A percentile compares a stretch with the other conserved stretches of the same genome.
Evolutionary conservation across 2,888 invertebrate genomes (phyloP).

Genomic region (Acanthosepion pharaonis): DNA sequence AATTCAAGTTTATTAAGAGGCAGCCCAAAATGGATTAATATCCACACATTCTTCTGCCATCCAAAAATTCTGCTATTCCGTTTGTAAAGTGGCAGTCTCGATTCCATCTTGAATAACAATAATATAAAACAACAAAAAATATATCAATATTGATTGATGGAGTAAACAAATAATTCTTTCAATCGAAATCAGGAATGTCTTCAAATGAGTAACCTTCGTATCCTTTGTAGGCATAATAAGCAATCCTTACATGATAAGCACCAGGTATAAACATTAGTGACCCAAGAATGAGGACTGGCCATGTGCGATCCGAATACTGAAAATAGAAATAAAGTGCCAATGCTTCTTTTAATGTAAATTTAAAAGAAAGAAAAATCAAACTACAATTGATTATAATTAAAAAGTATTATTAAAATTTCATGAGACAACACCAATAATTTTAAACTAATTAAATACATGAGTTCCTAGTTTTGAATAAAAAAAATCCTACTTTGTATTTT

Average conservation of each 20-base stretch:
- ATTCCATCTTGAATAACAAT: not conserved
- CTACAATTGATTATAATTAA: too few species aligned
- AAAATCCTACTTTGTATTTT: too few species aligned
- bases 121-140: not conserved
- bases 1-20: not conserved
- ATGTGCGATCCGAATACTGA: constrained; percentile 87
- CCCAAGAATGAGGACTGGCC: constrained; percentile 91
- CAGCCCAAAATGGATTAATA: not conserved
- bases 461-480: too few species aligned
- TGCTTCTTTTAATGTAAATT: not conserved
- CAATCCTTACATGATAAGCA: constrained; percentile 90
- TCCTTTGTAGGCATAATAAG: constrained; percentile 87
- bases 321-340: constrained; percentile 59
- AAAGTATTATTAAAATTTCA: too few species aligned
- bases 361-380: too few species aligned
- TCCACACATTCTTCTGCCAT: not conserved
- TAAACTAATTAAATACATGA: too few species aligned
- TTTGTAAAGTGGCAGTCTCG: not conserved
- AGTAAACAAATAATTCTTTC: constrained; percentile 55
- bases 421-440: too few species aligned
- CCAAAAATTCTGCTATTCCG: too few species aligned
- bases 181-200: constrained; percentile 91
- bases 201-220: constrained; percentile 89
- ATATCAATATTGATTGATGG: not conserved
- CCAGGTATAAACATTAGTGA: constrained; percentile 92